Conservation (phyloP, 2,797 vertebrate species). For the Typhlichthys subterraneus region DNA sequence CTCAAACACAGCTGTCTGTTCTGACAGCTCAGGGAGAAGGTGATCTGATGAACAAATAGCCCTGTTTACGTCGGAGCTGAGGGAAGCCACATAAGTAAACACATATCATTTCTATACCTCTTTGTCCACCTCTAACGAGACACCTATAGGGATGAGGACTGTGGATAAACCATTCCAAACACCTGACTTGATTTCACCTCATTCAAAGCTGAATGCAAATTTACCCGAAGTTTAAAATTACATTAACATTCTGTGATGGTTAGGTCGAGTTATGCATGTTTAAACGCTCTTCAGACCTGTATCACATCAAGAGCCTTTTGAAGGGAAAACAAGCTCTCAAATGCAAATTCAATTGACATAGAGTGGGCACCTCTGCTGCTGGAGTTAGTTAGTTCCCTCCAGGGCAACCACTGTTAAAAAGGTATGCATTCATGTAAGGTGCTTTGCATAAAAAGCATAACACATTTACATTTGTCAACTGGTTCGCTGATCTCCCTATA, state of each 20-base stretch:
- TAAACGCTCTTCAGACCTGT: neutral
- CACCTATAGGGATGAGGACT: conserved; percentile 14
- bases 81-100: conserved; percentile 15
- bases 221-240: neutral
- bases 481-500: neutral
- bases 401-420: too few relatives aligned
- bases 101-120: neutral
- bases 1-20: conserved; percentile 64
- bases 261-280: neutral
- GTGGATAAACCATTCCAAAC: too few relatives aligned
- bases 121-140: neutral
- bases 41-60: conserved; percentile 16
- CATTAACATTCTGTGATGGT: neutral
- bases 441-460: too few relatives aligned
- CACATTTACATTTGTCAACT: too few relatives aligned
- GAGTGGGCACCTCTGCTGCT: too few relatives aligned
- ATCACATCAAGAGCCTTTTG: neutral
- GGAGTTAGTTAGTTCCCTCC: too few relatives aligned
- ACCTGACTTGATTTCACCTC: neutral
- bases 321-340: neutral
- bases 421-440: too few relatives aligned
- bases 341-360: neutral
- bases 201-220: neutral
- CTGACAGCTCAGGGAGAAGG: conserved; percentile 18
- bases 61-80: conserved; percentile 24